Conservation (phyloP, 2,113 vertebrate genomes). For the Synchiropus splendidus region DNA sequence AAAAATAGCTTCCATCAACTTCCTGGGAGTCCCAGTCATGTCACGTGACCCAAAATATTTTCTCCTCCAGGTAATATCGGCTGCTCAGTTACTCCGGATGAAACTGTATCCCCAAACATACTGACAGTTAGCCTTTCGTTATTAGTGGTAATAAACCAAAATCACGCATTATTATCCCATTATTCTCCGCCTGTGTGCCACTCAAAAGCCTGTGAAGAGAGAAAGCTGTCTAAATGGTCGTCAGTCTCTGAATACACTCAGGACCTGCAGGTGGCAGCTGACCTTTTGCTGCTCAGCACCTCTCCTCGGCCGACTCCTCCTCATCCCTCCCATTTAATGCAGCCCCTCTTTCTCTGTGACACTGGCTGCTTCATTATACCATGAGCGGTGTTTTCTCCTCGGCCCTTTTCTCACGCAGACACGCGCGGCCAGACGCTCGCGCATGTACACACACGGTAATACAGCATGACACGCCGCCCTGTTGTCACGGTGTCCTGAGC, state of each 20-base stretch:
- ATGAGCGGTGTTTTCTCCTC: no score
- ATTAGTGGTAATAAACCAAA: conserved; percentile 1
- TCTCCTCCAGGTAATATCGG: no score
- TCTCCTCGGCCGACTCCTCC: conserved; percentile 22
- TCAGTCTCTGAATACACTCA: conserved; percentile 24
- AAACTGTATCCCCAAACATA: no score
- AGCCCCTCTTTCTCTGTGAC: conserved; percentile 15
- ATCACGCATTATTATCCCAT: conserved; percentile 44
- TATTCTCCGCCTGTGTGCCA: conserved; percentile 24
- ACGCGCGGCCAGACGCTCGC: not conserved
- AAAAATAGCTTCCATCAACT: no score
- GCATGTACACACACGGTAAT: conserved; percentile 14
- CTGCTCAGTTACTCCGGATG: no score
- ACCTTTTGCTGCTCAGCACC: conserved; percentile 44
- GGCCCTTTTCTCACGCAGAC: conserved; percentile 6
- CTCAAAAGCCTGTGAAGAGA: conserved; percentile 30
- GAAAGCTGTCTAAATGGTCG: conserved; percentile 34
- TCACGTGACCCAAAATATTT: no score
- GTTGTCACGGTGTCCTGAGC: conserved; percentile 30
- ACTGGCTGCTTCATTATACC: conserved; percentile 23
- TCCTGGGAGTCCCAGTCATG: no score
- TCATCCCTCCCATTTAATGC: conserved; percentile 37
- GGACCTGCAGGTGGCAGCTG: conserved; percentile 27
- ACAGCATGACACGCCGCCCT: conserved; percentile 32
- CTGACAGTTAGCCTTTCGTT: no score